Evolutionary conservation across 2,113 vertebrate species (phyloP), one percentile per base, ranked within the genome.

Genomic region (Acrocephalus kingi): DNA sequence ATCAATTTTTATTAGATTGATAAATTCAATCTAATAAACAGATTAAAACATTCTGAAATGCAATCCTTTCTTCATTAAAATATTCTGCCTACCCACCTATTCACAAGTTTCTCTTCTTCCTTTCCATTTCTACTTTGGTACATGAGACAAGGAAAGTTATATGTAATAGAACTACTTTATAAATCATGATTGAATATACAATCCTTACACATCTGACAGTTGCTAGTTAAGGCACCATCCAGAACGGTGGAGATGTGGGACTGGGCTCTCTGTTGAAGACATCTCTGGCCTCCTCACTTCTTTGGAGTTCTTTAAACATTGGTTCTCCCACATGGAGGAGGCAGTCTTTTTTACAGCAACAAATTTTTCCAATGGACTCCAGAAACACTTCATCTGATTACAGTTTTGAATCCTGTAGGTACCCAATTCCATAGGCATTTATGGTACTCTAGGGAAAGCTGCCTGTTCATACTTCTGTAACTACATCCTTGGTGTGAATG

Each of bases 351-450:
- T 74, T 52, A 54, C 15, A 73, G 27, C 6, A 61, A 54, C 12
- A 45, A 35, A 39, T 74, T 56, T 64, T 45, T n/a, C 5, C 28
- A 71, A 51, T 5, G 15, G 8, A 28, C 31, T 73, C 41, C 10
- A 61, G 33, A 68, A 56, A 9, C 1, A 5, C 21, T 84, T 76
- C 7, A 19, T 5, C 19, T 37, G 16, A 49, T 41, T 17, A 28
- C 17, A 13, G 27, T 35, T 83, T 63, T 33, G 30, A 86, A 64
- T 63, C 23, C 63, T 52, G 37, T 19, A 73, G 10, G 6, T 27
- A 43, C 2, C 3, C 0, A 1, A 12, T 74, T 66, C 56, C 2
- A 2, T 4, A n/a, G 13, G 1, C 16, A 33, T 52, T 80, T 25
- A 21, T 56, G 71, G 13, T 15, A 52, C 7, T 3, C 35, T 19